Base-by-base conservation (phyloP, 2,113 vertebrate species). In the Chionodraco myersi region DNA sequence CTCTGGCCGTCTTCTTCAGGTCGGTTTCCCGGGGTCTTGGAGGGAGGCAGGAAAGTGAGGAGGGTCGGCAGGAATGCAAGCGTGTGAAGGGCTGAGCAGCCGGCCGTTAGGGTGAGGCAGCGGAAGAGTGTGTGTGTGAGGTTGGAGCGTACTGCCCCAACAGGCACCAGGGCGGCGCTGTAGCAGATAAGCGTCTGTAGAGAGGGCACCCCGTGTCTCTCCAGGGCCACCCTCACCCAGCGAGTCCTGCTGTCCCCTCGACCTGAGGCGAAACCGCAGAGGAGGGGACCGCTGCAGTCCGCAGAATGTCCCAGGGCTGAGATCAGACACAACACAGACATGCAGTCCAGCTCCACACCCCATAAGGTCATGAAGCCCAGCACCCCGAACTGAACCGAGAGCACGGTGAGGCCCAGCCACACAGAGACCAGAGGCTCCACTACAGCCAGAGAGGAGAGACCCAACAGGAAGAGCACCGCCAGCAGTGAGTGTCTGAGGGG, bases 361-460 rank as follows among this genome's bases (percentile, higher is more conserved):
- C 98, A 99, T 69, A 99, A 91, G 16, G 97, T 99, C 97, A 99
- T 99, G 94, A 99, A 99, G 87, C 98, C 98, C 92, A 99, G 95
- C 78, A 99, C 96, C 67, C 98, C 98, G 52, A 99, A 99, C 91
- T 98, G 97, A 54, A 99, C 98, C 0, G 98, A 99, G 80, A 96
- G 96, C 83, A 99, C 95, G 13, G 97, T 98, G 80, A 99, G 95
- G 60, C 97, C 97, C 80, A 99, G 95, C 98, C 98, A 99, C 78
- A 97, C 94, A 0, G 99, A 97, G 15, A 98, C 98, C 86, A 99
- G 95, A 9, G 98, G 97, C 91, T 99, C 96, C 83, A 97, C 96
- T 64, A 97, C 96, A 45, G 97, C 92, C 92, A 99, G 97, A 56
- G 97, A 97, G 8, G 98, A 98, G 94, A 99, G 96, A 88, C 98